Percentiles rank a stretch among this genome's conserved stretches.
Conservation (phyloP, 2,888 invertebrate genomes). For the Hemicrepidius hirtus region DNA sequence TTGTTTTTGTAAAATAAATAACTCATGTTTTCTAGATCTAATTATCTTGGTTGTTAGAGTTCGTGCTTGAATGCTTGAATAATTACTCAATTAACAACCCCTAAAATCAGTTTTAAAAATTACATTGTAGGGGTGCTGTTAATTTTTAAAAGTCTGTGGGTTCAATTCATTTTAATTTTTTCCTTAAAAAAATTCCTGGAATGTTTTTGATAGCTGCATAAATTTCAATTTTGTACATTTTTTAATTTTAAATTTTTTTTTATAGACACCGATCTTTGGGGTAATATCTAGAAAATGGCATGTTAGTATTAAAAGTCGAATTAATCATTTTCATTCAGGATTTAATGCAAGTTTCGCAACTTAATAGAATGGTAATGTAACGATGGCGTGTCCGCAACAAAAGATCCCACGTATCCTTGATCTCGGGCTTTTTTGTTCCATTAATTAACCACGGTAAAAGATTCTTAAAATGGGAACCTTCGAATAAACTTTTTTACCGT, state of each 20-base stretch:
- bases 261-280: neutral
- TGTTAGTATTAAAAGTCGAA: conserved; percentile 34
- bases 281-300: conserved; percentile 22
- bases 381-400: conserved; percentile 37
- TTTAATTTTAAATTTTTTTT: neutral
- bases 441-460: conserved; percentile 29
- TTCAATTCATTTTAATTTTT: too few species aligned
- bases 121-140: conserved; percentile 4
- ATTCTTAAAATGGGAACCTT: conserved; percentile 15
- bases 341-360: conserved; percentile 31
- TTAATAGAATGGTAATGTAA: conserved; percentile 41
- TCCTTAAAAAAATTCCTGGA: too few species aligned
- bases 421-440: conserved; percentile 25
- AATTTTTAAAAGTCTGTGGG: neutral
- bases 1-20: too few species aligned
- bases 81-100: too few species aligned
- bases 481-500: too few species aligned
- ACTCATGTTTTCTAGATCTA: too few species aligned
- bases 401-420: conserved; percentile 27
- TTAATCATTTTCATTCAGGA: conserved; percentile 35
- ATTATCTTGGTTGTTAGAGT: too few species aligned
- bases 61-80: too few species aligned
- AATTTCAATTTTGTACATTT: too few species aligned
- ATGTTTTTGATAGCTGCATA: too few species aligned
- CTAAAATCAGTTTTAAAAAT: too few species aligned